Evolutionary conservation across 2,797 vertebrate species (phyloP).

Genomic region (Falco columbarius): DNA sequence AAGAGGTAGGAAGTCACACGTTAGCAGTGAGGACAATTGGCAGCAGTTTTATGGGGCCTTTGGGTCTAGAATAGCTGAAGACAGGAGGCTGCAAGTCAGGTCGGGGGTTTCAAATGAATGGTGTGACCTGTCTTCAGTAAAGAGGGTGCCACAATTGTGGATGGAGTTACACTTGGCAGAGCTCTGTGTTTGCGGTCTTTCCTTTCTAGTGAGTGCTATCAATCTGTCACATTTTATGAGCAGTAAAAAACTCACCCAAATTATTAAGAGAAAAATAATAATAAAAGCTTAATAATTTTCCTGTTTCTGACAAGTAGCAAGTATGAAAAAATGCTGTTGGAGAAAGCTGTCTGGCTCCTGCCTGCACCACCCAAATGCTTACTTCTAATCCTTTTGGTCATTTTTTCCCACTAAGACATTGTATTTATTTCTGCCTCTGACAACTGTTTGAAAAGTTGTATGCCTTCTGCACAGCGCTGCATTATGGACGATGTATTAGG

Average conservation of each 20-base stretch:
- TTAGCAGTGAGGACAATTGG: neutral
- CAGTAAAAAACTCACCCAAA: constrained; percentile 10
- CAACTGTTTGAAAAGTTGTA: constrained; percentile 52
- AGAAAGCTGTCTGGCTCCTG: neutral
- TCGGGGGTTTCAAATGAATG: neutral
- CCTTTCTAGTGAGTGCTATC: neutral
- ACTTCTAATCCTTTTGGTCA: constrained; percentile 26
- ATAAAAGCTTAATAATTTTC: constrained; percentile 26
- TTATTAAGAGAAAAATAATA: constrained; percentile 46
- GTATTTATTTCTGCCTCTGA: constrained; percentile 64
- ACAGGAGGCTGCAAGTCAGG: neutral
- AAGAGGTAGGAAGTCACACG: neutral
- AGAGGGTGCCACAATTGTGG: neutral
- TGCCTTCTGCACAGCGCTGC: constrained; percentile 43
- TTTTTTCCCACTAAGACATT: constrained; percentile 52
- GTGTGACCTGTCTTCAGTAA: neutral
- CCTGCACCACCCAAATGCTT: constrained; percentile 17
- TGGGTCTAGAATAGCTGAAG: neutral
- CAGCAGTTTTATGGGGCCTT: neutral
- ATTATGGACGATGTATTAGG: constrained; percentile 52
- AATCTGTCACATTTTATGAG: constrained; percentile 39
- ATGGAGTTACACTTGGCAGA: neutral
- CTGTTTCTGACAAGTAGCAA: neutral
- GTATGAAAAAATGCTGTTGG: neutral
- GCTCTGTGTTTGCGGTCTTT: neutral